phyloP scores from a whole-genome alignment of 2,888 invertebrate genomes.

The Drosophila recens region DNA sequence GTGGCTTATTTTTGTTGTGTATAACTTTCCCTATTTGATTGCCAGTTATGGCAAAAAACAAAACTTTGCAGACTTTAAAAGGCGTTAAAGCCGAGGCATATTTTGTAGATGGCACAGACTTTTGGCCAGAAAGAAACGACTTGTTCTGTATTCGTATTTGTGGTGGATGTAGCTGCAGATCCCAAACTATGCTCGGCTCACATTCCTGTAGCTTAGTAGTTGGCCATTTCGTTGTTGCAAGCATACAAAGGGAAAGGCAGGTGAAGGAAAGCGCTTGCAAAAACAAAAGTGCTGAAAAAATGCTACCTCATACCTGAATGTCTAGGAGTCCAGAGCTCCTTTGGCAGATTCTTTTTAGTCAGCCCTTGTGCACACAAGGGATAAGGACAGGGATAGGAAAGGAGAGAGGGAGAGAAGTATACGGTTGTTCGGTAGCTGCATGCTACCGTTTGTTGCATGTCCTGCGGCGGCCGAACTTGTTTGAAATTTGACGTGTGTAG shows the following conservation, averaged over 20 bases:
- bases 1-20: not conserved
- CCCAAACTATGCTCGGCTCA: conserved; percentile 46
- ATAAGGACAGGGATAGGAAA: not conserved
- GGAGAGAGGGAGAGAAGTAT: not conserved
- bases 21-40: conserved; percentile 11
- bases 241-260: conserved; percentile 35
- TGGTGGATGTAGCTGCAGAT: conserved; percentile 16
- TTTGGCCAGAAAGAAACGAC: conserved; percentile 20
- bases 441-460: conserved; percentile 71
- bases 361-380: conserved; percentile 22
- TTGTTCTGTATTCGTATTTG: not conserved
- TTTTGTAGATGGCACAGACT: conserved; percentile 33
- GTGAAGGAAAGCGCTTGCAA: conserved; percentile 42
- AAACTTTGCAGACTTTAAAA: conserved; percentile 56
- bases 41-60: conserved; percentile 20
- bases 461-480: conserved; percentile 76
- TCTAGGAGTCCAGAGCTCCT: conserved; percentile 36
- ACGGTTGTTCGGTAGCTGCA: conserved; percentile 34
- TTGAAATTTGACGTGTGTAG: conserved; percentile 78
- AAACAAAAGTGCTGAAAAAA: conserved; percentile 50
- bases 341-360: conserved; percentile 48
- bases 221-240: conserved; percentile 56
- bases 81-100: conserved; percentile 51
- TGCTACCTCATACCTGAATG: conserved; percentile 28
- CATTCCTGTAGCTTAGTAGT: conserved; percentile 55